phyloP scores from a whole-genome alignment of 2,888 invertebrate species.

The Smittia sp. region DNA sequence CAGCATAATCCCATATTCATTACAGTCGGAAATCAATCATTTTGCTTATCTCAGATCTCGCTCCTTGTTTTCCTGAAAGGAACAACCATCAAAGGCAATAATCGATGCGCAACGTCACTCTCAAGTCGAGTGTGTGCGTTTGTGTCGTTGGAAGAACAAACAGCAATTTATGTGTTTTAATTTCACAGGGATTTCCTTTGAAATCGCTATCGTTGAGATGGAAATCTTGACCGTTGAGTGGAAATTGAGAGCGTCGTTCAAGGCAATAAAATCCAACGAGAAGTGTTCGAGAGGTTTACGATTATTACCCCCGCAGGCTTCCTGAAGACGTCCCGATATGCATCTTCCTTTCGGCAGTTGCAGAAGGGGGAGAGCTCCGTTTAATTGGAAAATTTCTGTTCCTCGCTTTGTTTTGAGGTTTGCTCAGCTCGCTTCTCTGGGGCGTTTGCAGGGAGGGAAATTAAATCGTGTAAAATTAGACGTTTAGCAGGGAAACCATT shows the following conservation, averaged over 20 bases:
- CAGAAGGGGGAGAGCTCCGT: neutral
- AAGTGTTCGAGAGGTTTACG: neutral
- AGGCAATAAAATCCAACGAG: neutral
- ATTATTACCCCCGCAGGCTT: conserved; percentile 4
- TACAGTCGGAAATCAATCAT: conserved; percentile 1
- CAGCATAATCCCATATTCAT: neutral
- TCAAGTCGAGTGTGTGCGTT: neutral
- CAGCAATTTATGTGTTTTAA: neutral
- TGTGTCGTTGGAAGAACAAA: neutral
- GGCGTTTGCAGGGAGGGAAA: neutral
- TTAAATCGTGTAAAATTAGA: conserved; percentile 2
- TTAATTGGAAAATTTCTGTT: conserved; percentile 5
- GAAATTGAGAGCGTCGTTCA: conserved; percentile 8
- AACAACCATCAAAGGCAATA: conserved; percentile 8
- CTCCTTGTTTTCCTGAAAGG: neutral
- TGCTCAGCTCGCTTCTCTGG: neutral
- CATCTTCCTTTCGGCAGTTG: neutral
- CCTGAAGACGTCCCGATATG: conserved; percentile 2
- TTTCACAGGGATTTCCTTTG: neutral
- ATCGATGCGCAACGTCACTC: conserved; percentile 3
- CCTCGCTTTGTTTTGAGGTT: conserved; percentile 2
- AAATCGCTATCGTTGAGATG: neutral
- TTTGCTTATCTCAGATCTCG: neutral
- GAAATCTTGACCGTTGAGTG: neutral
- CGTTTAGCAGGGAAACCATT: neutral